Evolutionary conservation across 2,888 invertebrate species (phyloP).

Genomic region (Eristalis intricaria): DNA sequence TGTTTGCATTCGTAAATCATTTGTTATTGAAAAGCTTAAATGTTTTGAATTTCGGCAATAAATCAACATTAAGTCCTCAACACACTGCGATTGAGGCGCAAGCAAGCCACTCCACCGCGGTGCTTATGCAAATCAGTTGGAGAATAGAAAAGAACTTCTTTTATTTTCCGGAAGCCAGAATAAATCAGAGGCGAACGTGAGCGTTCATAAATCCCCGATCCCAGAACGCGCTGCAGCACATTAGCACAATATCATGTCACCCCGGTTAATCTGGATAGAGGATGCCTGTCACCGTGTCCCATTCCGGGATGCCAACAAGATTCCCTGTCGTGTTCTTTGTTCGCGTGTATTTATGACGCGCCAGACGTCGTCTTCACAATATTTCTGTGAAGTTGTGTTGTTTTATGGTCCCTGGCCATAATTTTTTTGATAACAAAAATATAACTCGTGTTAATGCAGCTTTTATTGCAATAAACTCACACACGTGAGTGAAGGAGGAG

Average conservation of each 20-base stretch:
- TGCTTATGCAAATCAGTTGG: conserved; percentile 56
- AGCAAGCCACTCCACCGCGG: not conserved
- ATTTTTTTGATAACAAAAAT: conserved; percentile 46
- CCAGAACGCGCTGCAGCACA: conserved; percentile 40
- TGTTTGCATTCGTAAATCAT: conserved; percentile 45
- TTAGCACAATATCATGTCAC: conserved; percentile 65
- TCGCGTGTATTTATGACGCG: conserved; percentile 44
- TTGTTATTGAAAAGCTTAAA: conserved; percentile 2
- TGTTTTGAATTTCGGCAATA: conserved; percentile 39
- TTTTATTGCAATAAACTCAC: conserved; percentile 51
- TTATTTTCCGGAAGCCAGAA: conserved; percentile 23
- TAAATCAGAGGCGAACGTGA: conserved; percentile 52
- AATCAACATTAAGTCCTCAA: conserved; percentile 50
- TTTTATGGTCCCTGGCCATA: conserved; percentile 50
- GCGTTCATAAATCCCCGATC: conserved; percentile 52
- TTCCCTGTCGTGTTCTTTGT: not conserved
- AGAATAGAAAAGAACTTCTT: conserved; percentile 15
- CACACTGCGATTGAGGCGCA: not conserved
- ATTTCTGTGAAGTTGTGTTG: conserved; percentile 37
- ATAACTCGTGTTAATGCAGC: conserved; percentile 55
- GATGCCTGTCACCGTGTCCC: conserved; percentile 2
- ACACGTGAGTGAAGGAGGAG: conserved; percentile 22
- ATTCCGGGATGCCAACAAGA: conserved; percentile 7
- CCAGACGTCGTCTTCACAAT: conserved; percentile 49
- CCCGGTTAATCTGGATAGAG: conserved; percentile 52